Conservation (phyloP, 2,113 vertebrate genomes). For the Pterocles gutturalis region DNA sequence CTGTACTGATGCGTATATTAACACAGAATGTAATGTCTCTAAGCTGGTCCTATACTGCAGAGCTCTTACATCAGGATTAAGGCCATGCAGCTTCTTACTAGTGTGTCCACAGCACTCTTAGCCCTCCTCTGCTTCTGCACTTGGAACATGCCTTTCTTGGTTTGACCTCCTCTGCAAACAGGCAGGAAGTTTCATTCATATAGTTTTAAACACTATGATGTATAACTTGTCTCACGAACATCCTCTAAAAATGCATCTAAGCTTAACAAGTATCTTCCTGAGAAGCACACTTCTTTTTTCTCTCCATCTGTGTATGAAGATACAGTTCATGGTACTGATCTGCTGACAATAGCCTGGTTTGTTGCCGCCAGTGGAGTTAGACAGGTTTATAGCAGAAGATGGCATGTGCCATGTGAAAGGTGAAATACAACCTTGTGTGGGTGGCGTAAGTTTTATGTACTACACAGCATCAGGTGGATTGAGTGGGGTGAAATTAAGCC, state of each 20-base stretch:
- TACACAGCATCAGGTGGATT: neutral
- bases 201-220: neutral
- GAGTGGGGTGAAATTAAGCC: neutral
- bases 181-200: neutral
- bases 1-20: neutral
- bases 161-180: neutral
- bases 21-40: neutral
- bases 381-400: neutral
- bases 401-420: neutral
- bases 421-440: neutral
- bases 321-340: neutral
- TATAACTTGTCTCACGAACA: neutral
- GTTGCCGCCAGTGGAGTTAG: neutral
- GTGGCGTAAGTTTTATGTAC: neutral
- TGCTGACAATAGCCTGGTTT: neutral
- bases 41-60: neutral
- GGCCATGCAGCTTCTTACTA: neutral
- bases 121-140: neutral
- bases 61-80: neutral
- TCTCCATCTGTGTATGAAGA: neutral
- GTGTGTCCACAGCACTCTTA: neutral
- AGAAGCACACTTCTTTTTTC: neutral
- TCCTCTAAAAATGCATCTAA: neutral
- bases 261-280: neutral
- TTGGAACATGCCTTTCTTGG: neutral